Conservation (phyloP, 1,140 invertebrate species). For the Drosophila ananassae region DNA sequence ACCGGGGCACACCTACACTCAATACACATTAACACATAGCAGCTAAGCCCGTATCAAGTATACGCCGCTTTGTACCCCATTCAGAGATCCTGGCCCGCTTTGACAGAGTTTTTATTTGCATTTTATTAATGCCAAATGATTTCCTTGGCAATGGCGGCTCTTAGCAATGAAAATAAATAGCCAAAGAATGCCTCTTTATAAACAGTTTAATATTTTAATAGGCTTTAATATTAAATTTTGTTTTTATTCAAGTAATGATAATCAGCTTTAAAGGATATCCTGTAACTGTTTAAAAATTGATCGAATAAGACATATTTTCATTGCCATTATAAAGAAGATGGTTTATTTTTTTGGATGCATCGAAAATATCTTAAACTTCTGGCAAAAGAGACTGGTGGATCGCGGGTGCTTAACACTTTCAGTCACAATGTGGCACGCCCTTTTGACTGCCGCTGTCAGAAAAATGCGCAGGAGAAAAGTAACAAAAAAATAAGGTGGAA, state of each 20-base stretch:
- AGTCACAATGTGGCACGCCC: slow-evolving; percentile 29
- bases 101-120: slow-evolving; percentile 61
- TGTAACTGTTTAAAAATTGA: too few species aligned
- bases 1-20: neutral
- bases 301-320: too few species aligned
- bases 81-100: slow-evolving; percentile 42
- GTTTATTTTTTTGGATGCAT: neutral
- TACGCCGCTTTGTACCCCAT: slow-evolving; percentile 58
- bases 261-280: too few species aligned
- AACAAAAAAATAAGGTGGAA: slow-evolving; percentile 7
- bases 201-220: slow-evolving; percentile 5
- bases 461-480: slow-evolving; percentile 45
- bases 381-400: neutral
- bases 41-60: slow-evolving; percentile 50
- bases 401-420: slow-evolving; percentile 38
- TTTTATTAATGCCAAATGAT: slow-evolving; percentile 66
- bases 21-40: slow-evolving; percentile 5
- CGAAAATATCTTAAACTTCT: neutral
- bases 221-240: neutral
- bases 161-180: slow-evolving; percentile 22
- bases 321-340: neutral
- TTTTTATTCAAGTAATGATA: neutral
- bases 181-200: slow-evolving; percentile 17
- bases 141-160: slow-evolving; percentile 26
- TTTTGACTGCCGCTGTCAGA: slow-evolving; percentile 57